Conservation (phyloP, 1,140 invertebrate species). For the Leptopilina boulardi region DNA sequence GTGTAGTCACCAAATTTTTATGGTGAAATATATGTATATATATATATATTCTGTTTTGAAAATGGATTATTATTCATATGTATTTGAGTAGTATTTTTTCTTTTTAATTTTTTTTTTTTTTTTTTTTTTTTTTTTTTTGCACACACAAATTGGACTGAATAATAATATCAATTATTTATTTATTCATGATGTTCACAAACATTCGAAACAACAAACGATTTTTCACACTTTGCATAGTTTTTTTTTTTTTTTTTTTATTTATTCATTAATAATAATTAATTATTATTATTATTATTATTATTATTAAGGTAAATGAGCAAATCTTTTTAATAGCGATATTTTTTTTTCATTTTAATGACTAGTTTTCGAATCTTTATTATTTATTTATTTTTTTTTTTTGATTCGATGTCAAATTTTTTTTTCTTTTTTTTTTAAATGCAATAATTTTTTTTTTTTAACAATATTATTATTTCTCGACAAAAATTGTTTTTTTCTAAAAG, state of each 20-base stretch:
- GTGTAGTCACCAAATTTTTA: no score
- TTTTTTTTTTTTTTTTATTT: no score
- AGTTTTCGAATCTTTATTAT: background rate
- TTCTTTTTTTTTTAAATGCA: background rate
- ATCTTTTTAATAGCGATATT: conserved; percentile 14
- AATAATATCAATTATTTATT: background rate
- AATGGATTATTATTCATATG: no score
- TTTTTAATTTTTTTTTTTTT: no score
- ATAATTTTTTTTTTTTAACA: background rate
- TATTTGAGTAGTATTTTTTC: no score
- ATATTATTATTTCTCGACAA: no score
- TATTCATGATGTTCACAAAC: background rate
- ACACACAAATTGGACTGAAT: background rate
- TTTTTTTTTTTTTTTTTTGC: background rate
- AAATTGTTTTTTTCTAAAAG: no score
- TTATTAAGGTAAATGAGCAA: conserved; percentile 20
- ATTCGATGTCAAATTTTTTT: conserved; percentile 1
- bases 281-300: background rate
- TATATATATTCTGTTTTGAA: no score
- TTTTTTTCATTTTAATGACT: background rate
- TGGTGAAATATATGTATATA: no score
- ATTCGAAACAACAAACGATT: conserved; percentile 11
- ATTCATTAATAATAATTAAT: no score
- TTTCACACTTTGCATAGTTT: conserved; percentile 5
- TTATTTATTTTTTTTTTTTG: background rate